Base-by-base conservation (phyloP, 2,888 invertebrate genomes). In the Baccha elongata region DNA sequence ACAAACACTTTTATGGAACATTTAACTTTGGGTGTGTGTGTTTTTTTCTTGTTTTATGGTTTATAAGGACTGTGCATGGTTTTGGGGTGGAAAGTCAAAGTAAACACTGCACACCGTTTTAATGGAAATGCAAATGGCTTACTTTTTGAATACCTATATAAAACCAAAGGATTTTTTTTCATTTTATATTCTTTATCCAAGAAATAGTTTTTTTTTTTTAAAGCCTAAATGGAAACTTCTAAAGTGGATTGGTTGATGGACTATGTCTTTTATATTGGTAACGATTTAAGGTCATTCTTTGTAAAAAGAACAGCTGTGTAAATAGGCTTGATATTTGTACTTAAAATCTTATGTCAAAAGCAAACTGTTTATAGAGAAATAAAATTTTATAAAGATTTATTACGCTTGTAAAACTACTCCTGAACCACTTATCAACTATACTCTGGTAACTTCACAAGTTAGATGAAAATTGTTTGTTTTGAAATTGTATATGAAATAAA, bases 41-140 rank as follows among this genome's bases (percentile, higher is more conserved):
- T 3, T 19, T 53, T 53, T 17, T 32, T 19, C 7, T 15, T 52
- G 1, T 7, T 55, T 23, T 55, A 2, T 55, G 15, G 5, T 21
- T 53, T 53, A 0, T 37, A 53, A 46, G 46, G 46, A 40, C 19
- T 32, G 15, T 1, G 17, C 15, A 10, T 11, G 53, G 44, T 42
- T 60, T 44, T 11, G 11, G 17, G 46, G 46, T 19, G 35, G 8
- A 44, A 60, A 35, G 17, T 44, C 60, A 64, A 64, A 48, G 64
- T 23, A 64, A 48, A 64, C 64, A 15, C 37, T 64, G 64, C 64
- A 64, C 48, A 64, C 21, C n/a, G 15, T 64, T 44, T 64, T 46
- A 64, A 50, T 64, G 64, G 64, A 35, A 64, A 64, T 15, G 21
- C 64, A 46, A 64, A 64, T 64, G 64, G 64, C 29, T 64, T 50